Percentiles rank a stretch among this genome's conserved stretches.
Conservation (phyloP, 2,888 invertebrate genomes). For the Drymonia ruficornis region DNA sequence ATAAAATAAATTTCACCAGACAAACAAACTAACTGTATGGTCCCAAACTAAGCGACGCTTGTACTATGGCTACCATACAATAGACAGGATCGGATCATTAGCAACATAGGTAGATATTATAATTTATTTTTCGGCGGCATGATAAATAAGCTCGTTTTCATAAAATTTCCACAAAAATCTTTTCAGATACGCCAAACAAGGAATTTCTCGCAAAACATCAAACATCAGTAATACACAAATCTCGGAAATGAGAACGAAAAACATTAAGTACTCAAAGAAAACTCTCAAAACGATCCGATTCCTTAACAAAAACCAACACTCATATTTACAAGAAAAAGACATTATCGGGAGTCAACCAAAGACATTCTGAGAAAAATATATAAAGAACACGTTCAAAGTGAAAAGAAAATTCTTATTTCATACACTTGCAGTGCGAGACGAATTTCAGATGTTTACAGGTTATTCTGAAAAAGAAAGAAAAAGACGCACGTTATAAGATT, state of each 20-base stretch:
- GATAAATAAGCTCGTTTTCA: too few species aligned
- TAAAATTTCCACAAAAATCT: too few species aligned
- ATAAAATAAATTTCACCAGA: too few species aligned
- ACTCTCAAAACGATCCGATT: not conserved
- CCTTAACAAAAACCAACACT: not conserved
- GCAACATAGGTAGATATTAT: too few species aligned
- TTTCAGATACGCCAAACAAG: too few species aligned
- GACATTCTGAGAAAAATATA: not conserved
- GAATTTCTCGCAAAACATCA: too few species aligned
- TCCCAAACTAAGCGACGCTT: too few species aligned
- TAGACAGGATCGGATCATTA: too few species aligned
- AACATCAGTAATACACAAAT: too few species aligned
- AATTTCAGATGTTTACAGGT: not conserved
- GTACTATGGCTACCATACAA: too few species aligned
- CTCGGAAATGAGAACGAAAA: not conserved
- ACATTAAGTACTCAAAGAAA: not conserved
- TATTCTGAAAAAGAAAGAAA: not conserved
- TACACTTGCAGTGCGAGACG: not conserved
- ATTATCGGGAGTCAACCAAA: not conserved
- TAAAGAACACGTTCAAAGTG: conserved; percentile 1
- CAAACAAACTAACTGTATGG: too few species aligned
- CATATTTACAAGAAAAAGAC: not conserved
- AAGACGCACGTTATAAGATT: not conserved
- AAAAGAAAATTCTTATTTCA: not conserved
- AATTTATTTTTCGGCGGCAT: too few species aligned